These are phyloP conservation scores for Copidosoma aretas DNA, from an alignment of 2,888 invertebrate genomes.

Conservation along the genomic window DNA sequence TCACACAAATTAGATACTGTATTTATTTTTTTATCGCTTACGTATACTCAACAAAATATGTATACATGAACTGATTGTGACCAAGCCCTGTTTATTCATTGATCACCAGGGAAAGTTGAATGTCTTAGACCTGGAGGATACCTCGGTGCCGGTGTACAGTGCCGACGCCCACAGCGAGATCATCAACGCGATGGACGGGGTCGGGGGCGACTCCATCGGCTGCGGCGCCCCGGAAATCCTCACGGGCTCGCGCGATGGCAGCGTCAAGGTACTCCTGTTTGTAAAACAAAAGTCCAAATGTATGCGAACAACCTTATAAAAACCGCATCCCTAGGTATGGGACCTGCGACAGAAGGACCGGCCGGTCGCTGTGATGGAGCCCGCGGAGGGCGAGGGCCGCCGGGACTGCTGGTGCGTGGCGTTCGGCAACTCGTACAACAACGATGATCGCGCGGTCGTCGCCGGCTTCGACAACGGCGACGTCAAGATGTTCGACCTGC, in stretches of 20 bases:
- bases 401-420: conserved; percentile 94
- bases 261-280: conserved; percentile 72
- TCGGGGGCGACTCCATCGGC: conserved; percentile 79
- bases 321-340: conserved; percentile 70
- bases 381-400: conserved; percentile 71
- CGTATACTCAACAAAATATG: too few species aligned
- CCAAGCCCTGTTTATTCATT: too few species aligned
- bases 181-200: conserved; percentile 90
- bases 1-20: too few species aligned
- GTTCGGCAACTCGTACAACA: conserved; percentile 90
- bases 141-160: conserved; percentile 76
- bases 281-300: neutral
- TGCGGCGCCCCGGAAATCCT: conserved; percentile 95
- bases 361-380: conserved; percentile 90
- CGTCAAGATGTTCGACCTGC: conserved; percentile 89
- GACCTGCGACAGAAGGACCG: conserved; percentile 87
- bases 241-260: conserved; percentile 92
- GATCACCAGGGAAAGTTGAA: conserved; percentile 66
- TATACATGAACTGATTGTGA: too few species aligned
- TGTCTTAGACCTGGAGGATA: conserved; percentile 72
- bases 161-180: conserved; percentile 82
- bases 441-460: conserved; percentile 82
- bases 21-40: too few species aligned
- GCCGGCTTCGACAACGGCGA: conserved; percentile 98
- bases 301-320: neutral